Conservation (phyloP, 2,113 vertebrate genomes). For the Tupaia tana region DNA sequence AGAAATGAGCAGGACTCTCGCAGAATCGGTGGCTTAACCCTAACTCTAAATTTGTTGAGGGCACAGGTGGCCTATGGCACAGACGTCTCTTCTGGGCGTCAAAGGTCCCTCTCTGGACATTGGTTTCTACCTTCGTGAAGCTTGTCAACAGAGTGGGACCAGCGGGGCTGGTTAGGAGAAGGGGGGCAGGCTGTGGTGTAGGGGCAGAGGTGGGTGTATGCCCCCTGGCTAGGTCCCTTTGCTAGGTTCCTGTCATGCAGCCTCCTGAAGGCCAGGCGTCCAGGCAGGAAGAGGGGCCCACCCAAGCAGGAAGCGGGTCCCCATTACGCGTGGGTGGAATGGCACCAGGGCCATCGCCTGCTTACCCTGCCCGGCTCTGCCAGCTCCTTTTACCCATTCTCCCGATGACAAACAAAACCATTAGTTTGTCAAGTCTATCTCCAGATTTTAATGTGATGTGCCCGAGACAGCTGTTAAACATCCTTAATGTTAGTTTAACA, state of each 20-base stretch:
- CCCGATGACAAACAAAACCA: slow-evolving; percentile 72
- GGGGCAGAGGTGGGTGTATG: rapidly evolving
- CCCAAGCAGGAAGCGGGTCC: neutral
- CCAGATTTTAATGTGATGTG: slow-evolving; percentile 50
- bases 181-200: neutral
- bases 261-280: neutral
- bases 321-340: rapidly evolving
- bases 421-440: slow-evolving; percentile 64
- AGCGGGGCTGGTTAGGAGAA: neutral
- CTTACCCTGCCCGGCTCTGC: neutral
- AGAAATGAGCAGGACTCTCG: neutral
- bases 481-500: slow-evolving; percentile 81
- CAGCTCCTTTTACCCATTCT: slow-evolving; percentile 15
- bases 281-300: neutral
- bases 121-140: neutral
- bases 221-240: rapidly evolving
- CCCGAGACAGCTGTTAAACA: slow-evolving; percentile 77
- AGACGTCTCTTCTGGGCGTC: neutral
- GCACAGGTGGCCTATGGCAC: rapidly evolving
- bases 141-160: rapidly evolving
- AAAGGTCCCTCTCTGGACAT: neutral
- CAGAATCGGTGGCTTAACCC: neutral
- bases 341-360: neutral
- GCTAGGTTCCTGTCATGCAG: neutral
- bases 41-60: neutral